Evolutionary conservation across 2,797 vertebrate genomes (phyloP), one percentile per base, ranked within the genome.

Genomic region (Helostoma temminkii): DNA sequence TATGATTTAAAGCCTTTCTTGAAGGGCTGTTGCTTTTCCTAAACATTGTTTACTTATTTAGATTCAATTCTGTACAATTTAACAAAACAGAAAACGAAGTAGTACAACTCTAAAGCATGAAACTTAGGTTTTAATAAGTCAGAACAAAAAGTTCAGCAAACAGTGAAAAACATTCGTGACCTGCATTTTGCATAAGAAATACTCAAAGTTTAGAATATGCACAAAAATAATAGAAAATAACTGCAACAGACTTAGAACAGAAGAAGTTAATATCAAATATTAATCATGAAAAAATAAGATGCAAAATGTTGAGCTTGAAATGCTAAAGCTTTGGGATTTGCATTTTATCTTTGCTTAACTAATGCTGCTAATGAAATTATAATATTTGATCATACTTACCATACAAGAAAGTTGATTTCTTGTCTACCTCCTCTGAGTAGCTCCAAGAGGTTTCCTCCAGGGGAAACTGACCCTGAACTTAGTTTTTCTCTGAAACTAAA

Each of bases 331-430:
- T 50, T 62, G 28, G 21, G 6, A 4, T 19, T 26, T 7, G 52
- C 25, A 47, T 3, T 4, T 57, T 18, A 52, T 42, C 43, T 59
- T 41, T 48, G 0, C 42, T 67, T 25, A 16, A 43, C 11, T 1
- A 4, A 19, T 36, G 4, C 16, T 21, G 1, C 3, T 46, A 19
- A 62, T 18, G 6, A 71, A 65, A 57, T 37, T 15, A 56, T 24
- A 34, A 34, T 52, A 76, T 64, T 5, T 18, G 41, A 49, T 30
- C 16, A 67, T 84, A 93, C 93, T 7, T 86, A 93, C 93, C 93
- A 91, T 87, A 78, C 71, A 89, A 78, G 61, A 58, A 71, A 57
- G 41, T 18, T 22, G 46, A 36, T 59, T 53, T 67, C 54, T 34
- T 12, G 65, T 69, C 28, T 76, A 52, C 57, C 55, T 66, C 45